Evolutionary conservation across 2,797 vertebrate genomes (phyloP).

Genomic region (Helarctos malayanus): DNA sequence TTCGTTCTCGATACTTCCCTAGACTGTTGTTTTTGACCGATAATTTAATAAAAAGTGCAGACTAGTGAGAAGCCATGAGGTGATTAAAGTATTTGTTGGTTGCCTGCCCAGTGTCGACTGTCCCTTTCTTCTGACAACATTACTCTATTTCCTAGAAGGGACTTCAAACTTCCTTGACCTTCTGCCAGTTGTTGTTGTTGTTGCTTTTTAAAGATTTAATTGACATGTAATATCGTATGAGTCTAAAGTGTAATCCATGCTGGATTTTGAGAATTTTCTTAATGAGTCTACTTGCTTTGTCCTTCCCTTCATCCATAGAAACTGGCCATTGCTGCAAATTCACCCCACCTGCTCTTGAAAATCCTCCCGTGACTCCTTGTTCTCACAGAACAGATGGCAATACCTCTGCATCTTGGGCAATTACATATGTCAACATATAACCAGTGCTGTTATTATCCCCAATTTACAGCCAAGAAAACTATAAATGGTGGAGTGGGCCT

Average conservation of each 20-base stretch:
- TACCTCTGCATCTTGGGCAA: not conserved
- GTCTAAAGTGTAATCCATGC: not conserved
- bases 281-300: rapidly evolving
- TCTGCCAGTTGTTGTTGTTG: not conserved
- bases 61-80: not conserved
- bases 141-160: not conserved
- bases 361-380: not conserved
- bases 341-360: not conserved
- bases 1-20: not conserved
- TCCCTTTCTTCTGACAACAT: not conserved
- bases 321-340: not conserved
- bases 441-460: not conserved
- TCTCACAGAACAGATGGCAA: not conserved
- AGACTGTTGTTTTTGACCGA: not conserved
- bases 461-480: not conserved
- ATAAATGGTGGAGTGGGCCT: not conserved
- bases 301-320: not conserved
- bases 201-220: not conserved
- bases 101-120: not conserved
- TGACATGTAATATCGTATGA: not conserved
- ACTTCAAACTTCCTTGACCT: not conserved
- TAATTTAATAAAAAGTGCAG: not conserved
- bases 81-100: not conserved
- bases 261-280: not conserved
- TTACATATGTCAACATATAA: not conserved